Conservation (phyloP, 2,888 invertebrate species). For the Dascillus cervinus region DNA sequence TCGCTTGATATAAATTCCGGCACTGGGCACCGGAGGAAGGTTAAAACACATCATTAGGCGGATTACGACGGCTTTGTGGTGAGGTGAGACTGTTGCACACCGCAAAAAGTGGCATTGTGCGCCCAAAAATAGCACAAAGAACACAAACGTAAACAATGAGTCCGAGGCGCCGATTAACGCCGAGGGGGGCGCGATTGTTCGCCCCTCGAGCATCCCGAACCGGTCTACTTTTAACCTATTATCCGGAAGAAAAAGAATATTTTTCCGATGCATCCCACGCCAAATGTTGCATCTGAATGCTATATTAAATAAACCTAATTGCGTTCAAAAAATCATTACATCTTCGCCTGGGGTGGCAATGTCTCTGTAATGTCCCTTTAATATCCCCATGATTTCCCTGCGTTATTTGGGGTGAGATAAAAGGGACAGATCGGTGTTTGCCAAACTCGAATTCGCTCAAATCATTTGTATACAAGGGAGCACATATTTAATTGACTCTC, state of each 20-base stretch:
- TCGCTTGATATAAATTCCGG: constrained; percentile 7
- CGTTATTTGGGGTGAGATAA: constrained; percentile 21
- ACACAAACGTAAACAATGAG: constrained; percentile 37
- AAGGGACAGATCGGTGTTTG: constrained; percentile 37
- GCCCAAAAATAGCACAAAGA: constrained; percentile 32
- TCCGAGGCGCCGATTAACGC: constrained; percentile 37
- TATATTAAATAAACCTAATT: constrained; percentile 43
- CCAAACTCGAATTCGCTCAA: constrained; percentile 38
- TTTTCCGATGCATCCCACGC: constrained; percentile 14
- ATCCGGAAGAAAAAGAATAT: too few relatives aligned
- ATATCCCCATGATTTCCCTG: constrained; percentile 13
- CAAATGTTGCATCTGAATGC: constrained; percentile 36
- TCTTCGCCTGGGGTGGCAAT: constrained; percentile 38
- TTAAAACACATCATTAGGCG: constrained; percentile 34
- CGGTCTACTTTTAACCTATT: too few relatives aligned
- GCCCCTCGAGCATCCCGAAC: constrained; percentile 20
- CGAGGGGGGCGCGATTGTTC: constrained; percentile 28
- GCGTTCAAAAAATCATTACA: constrained; percentile 45
- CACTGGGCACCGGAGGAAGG: constrained; percentile 9
- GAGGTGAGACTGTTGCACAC: constrained; percentile 34
- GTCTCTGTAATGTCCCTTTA: constrained; percentile 30
- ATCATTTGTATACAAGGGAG: constrained; percentile 37
- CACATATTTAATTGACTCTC: constrained; percentile 37
- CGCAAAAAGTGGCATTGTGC: constrained; percentile 33
- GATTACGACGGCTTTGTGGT: constrained; percentile 34